These are phyloP conservation scores for Penaeus monodon DNA, from an alignment of 2,888 invertebrate genomes.

Conservation along the genomic window DNA sequence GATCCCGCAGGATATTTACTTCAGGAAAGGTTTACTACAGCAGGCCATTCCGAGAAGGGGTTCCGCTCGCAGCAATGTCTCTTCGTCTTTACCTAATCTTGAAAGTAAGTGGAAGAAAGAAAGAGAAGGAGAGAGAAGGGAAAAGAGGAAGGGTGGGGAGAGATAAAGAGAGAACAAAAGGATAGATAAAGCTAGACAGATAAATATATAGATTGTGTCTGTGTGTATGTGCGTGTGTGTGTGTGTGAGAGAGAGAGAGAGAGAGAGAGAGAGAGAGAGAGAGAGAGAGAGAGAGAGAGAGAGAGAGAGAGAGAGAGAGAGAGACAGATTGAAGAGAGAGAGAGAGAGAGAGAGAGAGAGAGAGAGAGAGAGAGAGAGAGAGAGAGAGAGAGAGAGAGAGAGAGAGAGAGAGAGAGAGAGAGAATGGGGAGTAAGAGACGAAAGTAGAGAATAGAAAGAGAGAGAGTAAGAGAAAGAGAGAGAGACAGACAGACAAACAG, in stretches of 20 bases:
- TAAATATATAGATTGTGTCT: neutral
- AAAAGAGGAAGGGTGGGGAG: neutral
- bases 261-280: neutral
- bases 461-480: neutral
- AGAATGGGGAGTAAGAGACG: neutral
- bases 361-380: slow-evolving; percentile 4
- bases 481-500: too few relatives aligned
- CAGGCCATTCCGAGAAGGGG: too few relatives aligned
- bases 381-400: slow-evolving; percentile 2
- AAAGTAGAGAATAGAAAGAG: slow-evolving; percentile 11
- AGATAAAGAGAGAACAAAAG: too few relatives aligned
- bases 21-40: too few relatives aligned
- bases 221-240: neutral
- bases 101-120: neutral
- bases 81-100: too few relatives aligned
- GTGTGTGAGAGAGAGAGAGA: too few relatives aligned
- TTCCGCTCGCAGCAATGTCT: too few relatives aligned
- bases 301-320: slow-evolving; percentile 15
- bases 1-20: too few relatives aligned
- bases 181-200: neutral
- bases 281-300: slow-evolving; percentile 9
- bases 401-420: slow-evolving; percentile 30
- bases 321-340: neutral
- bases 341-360: neutral
- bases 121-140: neutral